Percentiles rank a stretch among this genome's conserved stretches.
Evolutionary conservation across 2,888 invertebrate species (phyloP).

Genomic region (Trissolcus brochymenae): DNA sequence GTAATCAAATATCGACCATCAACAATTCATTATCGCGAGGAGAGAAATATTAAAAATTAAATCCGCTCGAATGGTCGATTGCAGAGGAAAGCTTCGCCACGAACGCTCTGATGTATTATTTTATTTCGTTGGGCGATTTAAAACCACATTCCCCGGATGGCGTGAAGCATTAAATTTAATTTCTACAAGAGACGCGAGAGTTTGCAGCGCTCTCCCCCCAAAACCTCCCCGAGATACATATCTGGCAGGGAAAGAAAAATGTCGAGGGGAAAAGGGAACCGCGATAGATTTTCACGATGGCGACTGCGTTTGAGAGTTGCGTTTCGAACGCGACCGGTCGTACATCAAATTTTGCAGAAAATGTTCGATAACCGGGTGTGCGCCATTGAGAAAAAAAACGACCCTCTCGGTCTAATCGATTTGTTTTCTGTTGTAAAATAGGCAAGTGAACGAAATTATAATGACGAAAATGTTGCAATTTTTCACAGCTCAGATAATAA

Average conservation of each 20-base stretch:
- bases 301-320: constrained; percentile 50
- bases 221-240: constrained; percentile 31
- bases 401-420: constrained; percentile 52
- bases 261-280: constrained; percentile 11
- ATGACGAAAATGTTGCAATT: too few species aligned
- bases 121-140: constrained; percentile 42
- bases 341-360: constrained; percentile 54
- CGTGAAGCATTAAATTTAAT: constrained; percentile 48
- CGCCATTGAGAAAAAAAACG: constrained; percentile 53
- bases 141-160: constrained; percentile 30
- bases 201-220: neutral
- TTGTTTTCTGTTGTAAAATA: constrained; percentile 34
- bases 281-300: constrained; percentile 56
- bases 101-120: constrained; percentile 34
- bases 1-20: too few species aligned
- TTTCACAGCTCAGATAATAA: too few species aligned
- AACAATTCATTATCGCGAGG: too few species aligned
- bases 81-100: constrained; percentile 37
- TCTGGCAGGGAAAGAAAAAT: constrained; percentile 29
- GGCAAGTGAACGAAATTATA: neutral
- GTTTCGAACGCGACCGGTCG: constrained; percentile 49
- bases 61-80: constrained; percentile 10
- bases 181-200: constrained; percentile 10
- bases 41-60: too few species aligned
- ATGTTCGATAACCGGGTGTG: constrained; percentile 55